Evolutionary conservation across 2,797 vertebrate genomes (phyloP).

Genomic region (Enteromius fasciolatus): DNA sequence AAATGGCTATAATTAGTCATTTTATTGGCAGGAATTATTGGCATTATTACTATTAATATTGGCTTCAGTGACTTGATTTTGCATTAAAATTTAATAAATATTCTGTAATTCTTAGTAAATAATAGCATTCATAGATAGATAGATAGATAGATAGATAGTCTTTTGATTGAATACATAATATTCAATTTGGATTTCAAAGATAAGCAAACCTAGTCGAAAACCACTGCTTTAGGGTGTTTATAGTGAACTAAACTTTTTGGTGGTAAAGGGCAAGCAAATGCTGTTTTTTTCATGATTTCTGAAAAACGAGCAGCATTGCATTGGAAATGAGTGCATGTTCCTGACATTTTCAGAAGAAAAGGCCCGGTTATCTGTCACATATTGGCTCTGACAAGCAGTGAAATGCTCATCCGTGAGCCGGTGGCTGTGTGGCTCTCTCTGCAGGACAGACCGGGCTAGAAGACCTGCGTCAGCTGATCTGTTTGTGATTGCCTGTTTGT

Average conservation of each 20-base stretch:
- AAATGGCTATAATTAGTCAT: neutral
- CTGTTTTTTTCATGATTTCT: neutral
- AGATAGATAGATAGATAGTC: neutral
- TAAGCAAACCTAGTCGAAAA: neutral
- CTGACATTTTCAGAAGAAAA: conserved; percentile 36
- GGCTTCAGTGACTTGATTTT: neutral
- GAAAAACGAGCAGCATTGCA: neutral
- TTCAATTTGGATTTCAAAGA: neutral
- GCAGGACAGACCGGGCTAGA: conserved; percentile 68
- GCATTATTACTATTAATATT: neutral
- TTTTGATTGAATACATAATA: neutral
- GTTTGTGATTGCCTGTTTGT: conserved; percentile 70
- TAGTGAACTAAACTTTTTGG: neutral
- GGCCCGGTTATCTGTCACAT: conserved; percentile 35
- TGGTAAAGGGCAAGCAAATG: neutral
- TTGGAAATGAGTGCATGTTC: conserved; percentile 20
- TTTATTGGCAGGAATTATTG: neutral
- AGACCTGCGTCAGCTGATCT: conserved; percentile 68
- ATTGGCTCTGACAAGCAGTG: conserved; percentile 60
- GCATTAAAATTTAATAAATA: neutral
- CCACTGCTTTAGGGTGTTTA: neutral
- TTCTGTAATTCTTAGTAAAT: neutral
- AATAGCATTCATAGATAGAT: neutral
- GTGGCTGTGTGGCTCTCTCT: conserved; percentile 42
- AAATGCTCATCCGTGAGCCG: conserved; percentile 71